Evolutionary conservation across 2,888 invertebrate genomes (phyloP), one percentile per base, ranked within the genome.

Genomic region (Phasia obesa): DNA sequence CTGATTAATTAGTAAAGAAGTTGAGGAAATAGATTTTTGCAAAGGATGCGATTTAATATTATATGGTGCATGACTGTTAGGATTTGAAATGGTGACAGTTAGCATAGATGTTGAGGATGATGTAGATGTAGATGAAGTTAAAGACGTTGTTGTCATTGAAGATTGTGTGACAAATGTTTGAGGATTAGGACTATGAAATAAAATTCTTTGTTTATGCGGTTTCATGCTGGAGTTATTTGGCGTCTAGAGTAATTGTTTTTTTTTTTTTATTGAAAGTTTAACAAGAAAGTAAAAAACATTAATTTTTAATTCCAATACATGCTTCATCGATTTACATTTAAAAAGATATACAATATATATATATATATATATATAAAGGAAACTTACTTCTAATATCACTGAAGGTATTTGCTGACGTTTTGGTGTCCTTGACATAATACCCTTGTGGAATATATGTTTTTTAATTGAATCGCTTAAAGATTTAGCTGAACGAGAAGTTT

Each of bases 381-480:
- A 25, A 74, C 79, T 71, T 71, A 83, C 83, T 42, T 67, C 79
- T 51, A 76, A n/a, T 9, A 62, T 38, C 11, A 42, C 51, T 27
- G 47, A 47, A 2, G 87, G 83, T 31, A 87, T 76, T 2, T 81
- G 79, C 13, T 87, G 82, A 0, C 91, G 87, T 83, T 92, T 92
- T 2, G 92, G 92, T 9, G 92, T 92, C 23, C 90, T 89, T 5
- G 90, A 88, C 86, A 93, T 93, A 4, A 94, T 89, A 6, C 93
- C 94, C 88, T 95, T 96, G 88, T 95, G 94, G 88, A 97, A 97
- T 79, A 96, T 96, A 87, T 96, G 96, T 87, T 96, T 94, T 90
- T 96, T 97, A 85, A 97, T 96, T 0, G 96, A 96, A 88, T 96
- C 96, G 0, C 96, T 95, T 84, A 97, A 93, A 85, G 95, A 96